Evolutionary conservation across 1,140 invertebrate species (phyloP).

Genomic region (Bombyx mandarina): DNA sequence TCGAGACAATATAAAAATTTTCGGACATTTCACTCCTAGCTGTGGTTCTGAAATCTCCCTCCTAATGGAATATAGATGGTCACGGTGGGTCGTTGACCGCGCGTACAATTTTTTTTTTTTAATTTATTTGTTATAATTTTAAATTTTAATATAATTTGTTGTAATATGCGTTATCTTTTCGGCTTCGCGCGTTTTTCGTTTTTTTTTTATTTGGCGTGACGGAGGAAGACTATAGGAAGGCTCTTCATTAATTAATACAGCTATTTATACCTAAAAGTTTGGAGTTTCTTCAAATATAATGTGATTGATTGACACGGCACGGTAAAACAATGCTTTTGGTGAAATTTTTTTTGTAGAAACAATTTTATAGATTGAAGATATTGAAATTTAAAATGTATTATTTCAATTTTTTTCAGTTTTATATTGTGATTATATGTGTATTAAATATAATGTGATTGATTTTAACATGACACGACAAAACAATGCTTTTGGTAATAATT

Average conservation of each 20-base stretch:
- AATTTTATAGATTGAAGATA: no score
- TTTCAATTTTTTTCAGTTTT: no score
- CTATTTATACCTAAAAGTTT: neutral
- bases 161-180: slow-evolving; percentile 45
- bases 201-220: slow-evolving; percentile 15
- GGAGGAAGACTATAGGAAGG: slow-evolving; percentile 62
- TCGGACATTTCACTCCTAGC: slow-evolving; percentile 29
- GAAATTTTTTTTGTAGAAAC: no score
- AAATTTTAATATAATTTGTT: slow-evolving; percentile 69
- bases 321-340: no score
- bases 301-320: no score
- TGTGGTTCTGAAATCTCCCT: slow-evolving; percentile 36
- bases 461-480: no score
- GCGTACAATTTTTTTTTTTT: slow-evolving; percentile 59
- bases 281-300: no score
- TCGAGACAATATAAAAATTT: slow-evolving; percentile 45
- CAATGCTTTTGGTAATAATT: no score
- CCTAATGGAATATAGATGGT: slow-evolving; percentile 29
- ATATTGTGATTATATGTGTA: no score
- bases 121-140: slow-evolving; percentile 66
- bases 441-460: no score
- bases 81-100: slow-evolving; percentile 31
- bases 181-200: slow-evolving; percentile 26
- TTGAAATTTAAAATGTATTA: no score
- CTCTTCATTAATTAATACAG: slow-evolving; percentile 12